Evolutionary conservation across 2,888 invertebrate genomes (phyloP), one percentile per base, ranked within the genome.

Genomic region (Noctua comes): DNA sequence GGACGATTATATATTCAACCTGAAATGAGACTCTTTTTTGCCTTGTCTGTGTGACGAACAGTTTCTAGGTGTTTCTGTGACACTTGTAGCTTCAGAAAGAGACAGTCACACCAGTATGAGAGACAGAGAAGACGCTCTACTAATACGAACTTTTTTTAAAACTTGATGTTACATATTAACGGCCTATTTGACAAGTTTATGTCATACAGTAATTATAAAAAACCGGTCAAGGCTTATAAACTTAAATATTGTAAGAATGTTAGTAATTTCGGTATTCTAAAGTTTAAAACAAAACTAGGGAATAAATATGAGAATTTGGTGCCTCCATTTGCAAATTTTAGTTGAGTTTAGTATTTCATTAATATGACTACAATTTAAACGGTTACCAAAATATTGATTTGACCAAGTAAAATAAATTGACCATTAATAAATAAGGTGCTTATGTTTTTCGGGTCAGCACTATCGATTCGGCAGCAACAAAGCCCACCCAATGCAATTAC

Each of bases 161-260:
- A 31, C 8, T 64, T 24, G 11, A 24, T 36, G 18, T n/a, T 13
- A 16, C 18, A 21, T 48, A n/a, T 10, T 57, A 27, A 13, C 27
- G 11, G 13, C 7, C 13, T 46, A n/a, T 46, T 27, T 21, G 46
- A 7, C 36, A 31, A 13, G 10, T 18, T n/a, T 48, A 54, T 40
- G 27, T n/a, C 51, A 11, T 1, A n/a, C 24, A 73, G 24, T 54
- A 10, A 18, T 88, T 87, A 80, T 57, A 4, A 88, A 88, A 86
- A 88, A 81, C 88, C 88, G 87, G 87, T 88, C 87, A 88, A 88
- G 85, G n/a, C 11, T 73, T 11, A 11, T 51, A 59, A 76, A 70
- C 57, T 83, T 71, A 65, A 24, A 13, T n/a, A 65, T 48, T 36
- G n/a, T 64, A 65, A n/a, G 51, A 5, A 46, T 46, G n/a, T 79